phyloP scores from a whole-genome alignment of 2,888 invertebrate genomes.

The Argyra leucocephala region DNA sequence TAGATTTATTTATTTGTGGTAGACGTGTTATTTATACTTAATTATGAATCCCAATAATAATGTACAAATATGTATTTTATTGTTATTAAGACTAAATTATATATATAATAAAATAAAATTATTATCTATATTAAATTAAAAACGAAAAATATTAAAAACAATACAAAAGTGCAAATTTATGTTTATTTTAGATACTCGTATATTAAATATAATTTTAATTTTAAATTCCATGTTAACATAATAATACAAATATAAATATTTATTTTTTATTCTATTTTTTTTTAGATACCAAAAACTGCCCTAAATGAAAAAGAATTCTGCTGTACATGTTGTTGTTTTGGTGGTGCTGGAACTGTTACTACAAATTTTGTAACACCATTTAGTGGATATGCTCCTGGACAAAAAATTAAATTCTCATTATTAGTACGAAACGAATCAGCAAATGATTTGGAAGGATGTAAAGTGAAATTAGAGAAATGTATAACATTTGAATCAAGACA shows the following conservation, averaged over 20 bases:
- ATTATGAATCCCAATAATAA: too few species aligned
- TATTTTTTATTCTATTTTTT: not conserved
- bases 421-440: slow-evolving; percentile 67
- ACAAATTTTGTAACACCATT: slow-evolving; percentile 57
- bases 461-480: slow-evolving; percentile 3
- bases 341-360: slow-evolving; percentile 58
- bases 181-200: too few species aligned
- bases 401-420: slow-evolving; percentile 57
- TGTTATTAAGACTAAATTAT: too few species aligned
- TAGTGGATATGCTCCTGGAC: slow-evolving; percentile 65
- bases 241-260: not conserved
- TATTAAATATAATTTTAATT: not conserved
- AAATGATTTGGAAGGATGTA: slow-evolving; percentile 40
- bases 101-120: too few species aligned
- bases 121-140: too few species aligned
- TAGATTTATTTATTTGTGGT: too few species aligned
- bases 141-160: too few species aligned
- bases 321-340: slow-evolving; percentile 59
- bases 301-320: slow-evolving; percentile 58
- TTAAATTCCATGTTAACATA: not conserved
- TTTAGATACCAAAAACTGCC: slow-evolving; percentile 12
- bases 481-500: not conserved
- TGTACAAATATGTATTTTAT: too few species aligned
- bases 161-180: too few species aligned
- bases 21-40: too few species aligned